A percentile compares a stretch with the other conserved stretches of the same genome.
Evolutionary conservation across 2,888 invertebrate genomes (phyloP).

Genomic region (Caenorhabditis plicata): DNA sequence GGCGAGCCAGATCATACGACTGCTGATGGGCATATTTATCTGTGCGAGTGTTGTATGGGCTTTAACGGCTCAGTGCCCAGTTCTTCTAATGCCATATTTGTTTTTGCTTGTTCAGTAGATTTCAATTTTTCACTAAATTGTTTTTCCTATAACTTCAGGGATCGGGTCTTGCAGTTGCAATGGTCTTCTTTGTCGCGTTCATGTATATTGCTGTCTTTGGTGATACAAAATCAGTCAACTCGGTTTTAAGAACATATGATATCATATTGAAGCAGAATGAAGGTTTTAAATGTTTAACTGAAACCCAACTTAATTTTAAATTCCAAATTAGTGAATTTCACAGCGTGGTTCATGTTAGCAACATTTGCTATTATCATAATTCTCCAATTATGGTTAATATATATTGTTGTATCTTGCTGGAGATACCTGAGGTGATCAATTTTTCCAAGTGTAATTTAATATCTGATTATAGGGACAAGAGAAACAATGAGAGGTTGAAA

Average conservation of each 20-base stretch:
- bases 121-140: background rate
- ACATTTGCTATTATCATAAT: constrained; percentile 45
- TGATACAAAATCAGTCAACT: constrained; percentile 27
- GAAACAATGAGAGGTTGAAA: constrained; percentile 21
- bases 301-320: no score
- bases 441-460: background rate
- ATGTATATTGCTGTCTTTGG: constrained; percentile 49
- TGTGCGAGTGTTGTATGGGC: constrained; percentile 46
- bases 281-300: background rate
- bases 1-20: constrained; percentile 28
- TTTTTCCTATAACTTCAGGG: constrained; percentile 36
- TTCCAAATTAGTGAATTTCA: no score
- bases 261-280: constrained; percentile 17
- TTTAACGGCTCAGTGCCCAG: constrained; percentile 28
- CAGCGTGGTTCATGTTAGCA: constrained; percentile 48
- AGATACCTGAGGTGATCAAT: constrained; percentile 45
- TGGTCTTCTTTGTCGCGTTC: constrained; percentile 53
- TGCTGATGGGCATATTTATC: constrained; percentile 41
- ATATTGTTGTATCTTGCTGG: constrained; percentile 57
- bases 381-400: constrained; percentile 57
- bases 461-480: constrained; percentile 22
- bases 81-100: background rate
- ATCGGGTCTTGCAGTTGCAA: constrained; percentile 44
- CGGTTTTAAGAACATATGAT: constrained; percentile 23
- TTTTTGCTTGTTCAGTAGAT: background rate